These are phyloP conservation scores for Rhagium mordax DNA, from an alignment of 2,888 invertebrate species.

Conservation along the genomic window DNA sequence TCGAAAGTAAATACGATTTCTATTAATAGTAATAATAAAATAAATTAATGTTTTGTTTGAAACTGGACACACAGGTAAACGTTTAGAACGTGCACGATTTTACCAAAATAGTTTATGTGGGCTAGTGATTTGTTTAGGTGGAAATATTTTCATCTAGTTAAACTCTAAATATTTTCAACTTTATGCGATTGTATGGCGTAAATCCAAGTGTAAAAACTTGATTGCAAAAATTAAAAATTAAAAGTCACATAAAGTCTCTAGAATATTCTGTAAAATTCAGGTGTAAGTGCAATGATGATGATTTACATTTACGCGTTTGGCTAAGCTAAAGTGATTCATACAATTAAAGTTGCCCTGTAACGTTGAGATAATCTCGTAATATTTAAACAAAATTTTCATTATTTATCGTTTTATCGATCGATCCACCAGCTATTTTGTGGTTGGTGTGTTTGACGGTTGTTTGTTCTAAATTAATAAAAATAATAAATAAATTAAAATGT, in stretches of 20 bases:
- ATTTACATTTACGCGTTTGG: constrained; percentile 13
- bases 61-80: constrained; percentile 30
- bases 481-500: constrained; percentile 50
- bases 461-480: too few species aligned
- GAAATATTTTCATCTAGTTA: constrained; percentile 22
- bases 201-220: constrained; percentile 43
- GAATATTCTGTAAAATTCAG: constrained; percentile 37
- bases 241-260: constrained; percentile 34
- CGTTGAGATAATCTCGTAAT: background rate
- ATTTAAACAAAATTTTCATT: too few species aligned
- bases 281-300: constrained; percentile 28
- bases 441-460: background rate
- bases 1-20: constrained; percentile 24
- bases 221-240: constrained; percentile 36
- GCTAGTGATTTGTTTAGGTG: constrained; percentile 1
- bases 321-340: constrained; percentile 23
- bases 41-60: constrained; percentile 31
- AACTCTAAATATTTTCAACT: constrained; percentile 30
- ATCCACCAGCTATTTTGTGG: background rate
- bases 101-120: constrained; percentile 40
- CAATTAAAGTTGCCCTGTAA: background rate
- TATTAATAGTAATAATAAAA: constrained; percentile 21
- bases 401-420: too few species aligned
- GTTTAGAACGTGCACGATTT: constrained; percentile 39
- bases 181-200: constrained; percentile 40